These are phyloP conservation scores for Phalloptychus januarius DNA, from an alignment of 2,797 vertebrate genomes.

Conservation along the genomic window DNA sequence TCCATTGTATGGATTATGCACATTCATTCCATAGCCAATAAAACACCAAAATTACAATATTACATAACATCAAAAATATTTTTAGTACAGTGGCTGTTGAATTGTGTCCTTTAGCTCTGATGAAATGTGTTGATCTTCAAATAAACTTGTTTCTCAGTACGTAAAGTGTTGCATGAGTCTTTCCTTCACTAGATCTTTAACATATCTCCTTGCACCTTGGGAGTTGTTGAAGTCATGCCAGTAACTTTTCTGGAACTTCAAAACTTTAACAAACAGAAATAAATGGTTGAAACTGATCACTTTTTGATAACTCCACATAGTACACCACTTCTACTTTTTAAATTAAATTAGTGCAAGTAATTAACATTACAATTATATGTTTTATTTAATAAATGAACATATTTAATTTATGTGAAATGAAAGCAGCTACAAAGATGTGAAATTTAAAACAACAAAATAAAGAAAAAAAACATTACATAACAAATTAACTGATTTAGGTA, in stretches of 20 bases:
- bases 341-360: background rate
- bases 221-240: no score
- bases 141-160: no score
- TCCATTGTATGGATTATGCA: background rate
- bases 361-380: no score
- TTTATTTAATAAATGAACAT: no score
- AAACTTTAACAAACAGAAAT: no score
- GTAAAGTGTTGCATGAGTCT: no score
- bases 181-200: no score
- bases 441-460: background rate
- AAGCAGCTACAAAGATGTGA: background rate
- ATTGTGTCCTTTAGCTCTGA: background rate
- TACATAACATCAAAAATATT: background rate
- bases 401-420: no score
- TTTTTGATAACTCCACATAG: background rate
- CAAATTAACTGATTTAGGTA: slow-evolving; percentile 3
- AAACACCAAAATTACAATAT: background rate
- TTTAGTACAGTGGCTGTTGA: background rate
- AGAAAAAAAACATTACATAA: background rate
- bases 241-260: no score
- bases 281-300: background rate
- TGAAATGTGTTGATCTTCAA: no score
- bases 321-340: background rate
- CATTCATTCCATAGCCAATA: background rate
- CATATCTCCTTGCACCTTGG: no score